phyloP scores from a whole-genome alignment of 2,113 vertebrate genomes.

The Anguilla japonica region DNA sequence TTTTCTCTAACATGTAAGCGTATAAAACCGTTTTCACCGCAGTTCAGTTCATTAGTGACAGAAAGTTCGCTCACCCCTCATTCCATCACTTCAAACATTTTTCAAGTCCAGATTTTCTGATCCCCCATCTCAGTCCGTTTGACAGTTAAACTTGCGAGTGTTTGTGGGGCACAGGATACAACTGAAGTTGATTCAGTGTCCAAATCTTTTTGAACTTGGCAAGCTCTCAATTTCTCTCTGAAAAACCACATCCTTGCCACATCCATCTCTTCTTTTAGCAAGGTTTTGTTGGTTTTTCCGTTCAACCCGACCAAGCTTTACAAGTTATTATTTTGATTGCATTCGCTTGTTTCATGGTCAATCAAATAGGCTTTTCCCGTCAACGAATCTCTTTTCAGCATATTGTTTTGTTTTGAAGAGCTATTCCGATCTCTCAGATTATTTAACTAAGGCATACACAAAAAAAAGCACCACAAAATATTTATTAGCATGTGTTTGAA shows the following conservation, averaged over 20 bases:
- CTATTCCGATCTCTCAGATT: slow-evolving; percentile 7
- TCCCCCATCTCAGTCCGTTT: no score
- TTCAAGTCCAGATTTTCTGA: no score
- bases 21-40: no score
- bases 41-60: no score
- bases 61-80: no score
- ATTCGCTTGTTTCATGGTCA: background rate
- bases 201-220: background rate
- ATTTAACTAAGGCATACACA: background rate
- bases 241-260: background rate
- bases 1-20: no score
- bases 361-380: background rate
- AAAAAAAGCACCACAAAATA: slow-evolving; percentile 19
- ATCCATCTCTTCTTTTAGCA: background rate
- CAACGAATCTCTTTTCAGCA: background rate
- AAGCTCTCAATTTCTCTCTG: background rate
- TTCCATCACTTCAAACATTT: no score
- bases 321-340: background rate
- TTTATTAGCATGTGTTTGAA: slow-evolving; percentile 26
- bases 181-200: background rate
- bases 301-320: background rate
- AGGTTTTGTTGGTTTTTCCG: background rate
- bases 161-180: background rate
- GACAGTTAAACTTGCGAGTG: background rate
- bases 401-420: background rate